These are phyloP conservation scores for Cryptoprocta ferox DNA, from an alignment of 2,797 vertebrate genomes.

Conservation along the genomic window DNA sequence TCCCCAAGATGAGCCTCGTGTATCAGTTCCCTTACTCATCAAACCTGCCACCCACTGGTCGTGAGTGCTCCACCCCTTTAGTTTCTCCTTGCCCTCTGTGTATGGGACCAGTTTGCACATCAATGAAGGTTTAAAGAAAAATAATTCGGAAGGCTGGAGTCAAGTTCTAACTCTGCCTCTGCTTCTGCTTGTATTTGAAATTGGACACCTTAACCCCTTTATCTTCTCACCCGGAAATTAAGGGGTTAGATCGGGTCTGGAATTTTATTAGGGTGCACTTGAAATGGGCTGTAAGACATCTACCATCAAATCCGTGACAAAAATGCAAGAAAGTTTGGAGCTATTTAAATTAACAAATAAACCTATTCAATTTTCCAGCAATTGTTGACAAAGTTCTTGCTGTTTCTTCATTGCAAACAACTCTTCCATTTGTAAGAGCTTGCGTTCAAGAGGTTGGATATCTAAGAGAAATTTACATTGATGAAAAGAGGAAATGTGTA, in stretches of 20 bases:
- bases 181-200: not conserved
- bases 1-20: not conserved
- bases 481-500: not conserved
- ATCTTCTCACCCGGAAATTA: not conserved
- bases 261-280: not conserved
- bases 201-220: not conserved
- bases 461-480: not conserved
- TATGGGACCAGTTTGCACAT: not conserved
- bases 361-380: not conserved
- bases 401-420: not conserved
- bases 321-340: not conserved
- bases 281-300: not conserved
- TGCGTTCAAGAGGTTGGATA: not conserved
- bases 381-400: not conserved
- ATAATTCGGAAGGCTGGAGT: not conserved
- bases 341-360: conserved; percentile 41
- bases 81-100: not conserved
- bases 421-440: not conserved
- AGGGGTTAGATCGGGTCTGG: not conserved
- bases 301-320: not conserved
- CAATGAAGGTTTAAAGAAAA: not conserved
- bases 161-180: not conserved
- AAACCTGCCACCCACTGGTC: not conserved
- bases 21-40: not conserved
- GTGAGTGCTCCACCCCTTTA: not conserved